Conservation (phyloP, 2,113 vertebrate genomes). For the Megaceryle torquata region DNA sequence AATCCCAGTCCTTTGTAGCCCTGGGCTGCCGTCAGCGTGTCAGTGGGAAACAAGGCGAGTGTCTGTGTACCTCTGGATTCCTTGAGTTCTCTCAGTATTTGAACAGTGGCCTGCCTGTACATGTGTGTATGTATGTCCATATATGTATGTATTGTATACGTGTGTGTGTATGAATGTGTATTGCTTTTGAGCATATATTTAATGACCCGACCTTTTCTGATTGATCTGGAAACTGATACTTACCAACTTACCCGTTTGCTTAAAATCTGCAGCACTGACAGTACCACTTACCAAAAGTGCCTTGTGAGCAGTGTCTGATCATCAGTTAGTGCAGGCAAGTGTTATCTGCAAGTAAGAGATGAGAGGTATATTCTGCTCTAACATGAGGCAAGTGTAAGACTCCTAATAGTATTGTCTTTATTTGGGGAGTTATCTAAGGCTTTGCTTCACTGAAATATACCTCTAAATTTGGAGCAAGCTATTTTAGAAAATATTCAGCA, state of each 20-base stretch:
- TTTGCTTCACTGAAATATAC: neutral
- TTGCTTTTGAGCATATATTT: neutral
- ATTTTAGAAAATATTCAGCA: conserved; percentile 37
- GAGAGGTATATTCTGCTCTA: neutral
- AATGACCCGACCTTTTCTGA: neutral
- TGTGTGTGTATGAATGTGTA: rapidly evolving
- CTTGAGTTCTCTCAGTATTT: neutral
- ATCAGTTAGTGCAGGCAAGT: neutral
- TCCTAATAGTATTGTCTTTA: conserved; percentile 30
- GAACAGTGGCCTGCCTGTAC: neutral
- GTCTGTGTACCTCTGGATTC: neutral
- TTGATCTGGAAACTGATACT: neutral
- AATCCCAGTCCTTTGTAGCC: neutral
- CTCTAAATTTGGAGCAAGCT: conserved; percentile 29
- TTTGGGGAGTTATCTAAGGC: conserved; percentile 1
- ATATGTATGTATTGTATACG: neutral
- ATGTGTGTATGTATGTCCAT: neutral
- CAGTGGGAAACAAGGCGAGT: neutral
- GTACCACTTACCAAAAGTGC: neutral
- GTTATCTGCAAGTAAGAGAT: neutral
- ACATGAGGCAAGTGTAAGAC: neutral
- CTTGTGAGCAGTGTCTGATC: neutral
- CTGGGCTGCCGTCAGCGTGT: neutral
- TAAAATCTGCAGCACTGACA: neutral
- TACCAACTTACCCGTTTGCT: neutral